These are phyloP conservation scores for Drosophila paracracens DNA, from an alignment of 2,888 invertebrate species.

Conservation along the genomic window DNA sequence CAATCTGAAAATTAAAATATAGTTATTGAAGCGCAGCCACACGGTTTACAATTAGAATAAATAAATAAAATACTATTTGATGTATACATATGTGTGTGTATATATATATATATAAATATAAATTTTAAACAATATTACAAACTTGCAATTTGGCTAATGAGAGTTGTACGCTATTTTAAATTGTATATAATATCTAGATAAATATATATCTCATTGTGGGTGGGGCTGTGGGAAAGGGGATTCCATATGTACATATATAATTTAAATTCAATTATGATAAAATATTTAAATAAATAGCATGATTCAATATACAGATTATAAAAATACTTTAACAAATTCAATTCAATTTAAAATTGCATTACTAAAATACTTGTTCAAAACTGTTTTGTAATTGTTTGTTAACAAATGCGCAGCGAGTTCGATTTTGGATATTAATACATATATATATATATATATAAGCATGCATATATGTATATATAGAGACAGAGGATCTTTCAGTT, in stretches of 20 bases:
- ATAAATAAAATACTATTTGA: constrained; percentile 64
- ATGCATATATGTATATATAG: constrained; percentile 8
- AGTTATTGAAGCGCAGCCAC: constrained; percentile 50
- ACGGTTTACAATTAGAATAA: constrained; percentile 60
- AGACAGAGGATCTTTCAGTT: constrained; percentile 38
- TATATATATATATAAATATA: constrained; percentile 4
- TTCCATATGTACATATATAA: constrained; percentile 53
- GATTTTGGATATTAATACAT: constrained; percentile 33
- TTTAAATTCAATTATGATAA: constrained; percentile 49
- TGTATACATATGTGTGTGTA: constrained; percentile 24
- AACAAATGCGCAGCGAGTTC: constrained; percentile 45
- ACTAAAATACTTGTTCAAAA: constrained; percentile 51
- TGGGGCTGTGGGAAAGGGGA: background rate
- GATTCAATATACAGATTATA: constrained; percentile 40
- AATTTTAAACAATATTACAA: constrained; percentile 42
- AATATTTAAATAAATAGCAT: constrained; percentile 34
- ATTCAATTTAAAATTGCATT: constrained; percentile 53
- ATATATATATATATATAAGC: constrained; percentile 11
- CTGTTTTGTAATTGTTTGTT: constrained; percentile 27
- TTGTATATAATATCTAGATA: constrained; percentile 38
- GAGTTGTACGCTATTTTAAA: constrained; percentile 48
- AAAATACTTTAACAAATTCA: constrained; percentile 61
- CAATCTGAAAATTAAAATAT: constrained; percentile 31
- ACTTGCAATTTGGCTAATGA: constrained; percentile 76
- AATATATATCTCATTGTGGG: constrained; percentile 24